phyloP scores from a whole-genome alignment of 2,888 invertebrate species.

The Celastrina argiolus region DNA sequence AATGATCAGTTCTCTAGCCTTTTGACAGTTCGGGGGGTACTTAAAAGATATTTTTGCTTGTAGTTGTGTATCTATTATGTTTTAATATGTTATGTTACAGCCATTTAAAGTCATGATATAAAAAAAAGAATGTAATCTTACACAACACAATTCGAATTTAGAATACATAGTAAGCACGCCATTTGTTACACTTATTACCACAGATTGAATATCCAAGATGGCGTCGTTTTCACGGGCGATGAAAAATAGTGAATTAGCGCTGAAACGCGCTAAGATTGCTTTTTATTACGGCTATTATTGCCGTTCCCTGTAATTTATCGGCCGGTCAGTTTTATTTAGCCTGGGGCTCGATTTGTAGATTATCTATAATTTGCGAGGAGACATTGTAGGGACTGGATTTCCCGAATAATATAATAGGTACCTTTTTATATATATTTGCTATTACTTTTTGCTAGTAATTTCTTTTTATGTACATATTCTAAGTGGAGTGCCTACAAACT shows the following conservation, averaged over 20 bases:
- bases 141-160: constrained; percentile 13
- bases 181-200: constrained; percentile 25
- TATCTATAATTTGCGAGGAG: constrained; percentile 30
- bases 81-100: not conserved
- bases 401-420: not conserved
- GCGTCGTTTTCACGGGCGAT: constrained; percentile 26
- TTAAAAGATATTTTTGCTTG: too few species aligned
- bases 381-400: not conserved
- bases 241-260: constrained; percentile 36
- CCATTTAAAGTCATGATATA: not conserved
- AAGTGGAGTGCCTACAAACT: too few species aligned
- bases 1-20: too few species aligned
- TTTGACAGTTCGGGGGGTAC: too few species aligned
- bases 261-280: constrained; percentile 36
- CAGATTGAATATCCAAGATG: constrained; percentile 28
- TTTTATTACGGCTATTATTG: constrained; percentile 39
- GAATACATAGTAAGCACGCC: constrained; percentile 21
- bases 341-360: constrained; percentile 36
- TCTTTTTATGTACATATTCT: too few species aligned
- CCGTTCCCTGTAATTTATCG: constrained; percentile 37
- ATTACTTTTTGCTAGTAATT: too few species aligned
- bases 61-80: too few species aligned
- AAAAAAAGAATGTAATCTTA: too few species aligned
- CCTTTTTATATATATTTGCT: too few species aligned
- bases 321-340: constrained; percentile 34